Evolutionary conservation across 23 tunicate species (phyloP), one percentile per base, ranked within the genome.

Genomic region (Trididemnum clinides): DNA sequence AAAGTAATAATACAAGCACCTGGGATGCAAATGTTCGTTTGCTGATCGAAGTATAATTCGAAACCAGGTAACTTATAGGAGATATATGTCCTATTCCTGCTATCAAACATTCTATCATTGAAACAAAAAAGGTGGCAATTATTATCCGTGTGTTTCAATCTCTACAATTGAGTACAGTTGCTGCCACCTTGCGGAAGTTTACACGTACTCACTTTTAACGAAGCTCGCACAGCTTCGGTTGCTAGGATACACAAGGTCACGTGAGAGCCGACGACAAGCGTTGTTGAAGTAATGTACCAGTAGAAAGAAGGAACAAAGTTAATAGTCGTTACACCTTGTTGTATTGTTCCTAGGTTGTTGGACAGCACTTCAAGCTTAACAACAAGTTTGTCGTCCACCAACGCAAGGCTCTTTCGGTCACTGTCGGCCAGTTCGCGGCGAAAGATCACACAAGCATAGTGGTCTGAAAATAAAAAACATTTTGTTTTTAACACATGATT

Each of bases 201-300:
- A n/a, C n/a, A 15, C 15, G 12, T 10, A 62, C 27, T 5, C 6
- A 71, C 77, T 39, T 78, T 33, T 3, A 78, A 51, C 3, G 88
- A 51, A 23, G 26, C 65, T 26, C 23, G 36, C 1, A 85, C 59
- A 5, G 18, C 34, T 27, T 32, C 50, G 36, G 49, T 74, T 6
- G 82, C 49, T 44, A 33, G 44, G 28, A 87, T 34, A 29, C 91
- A 87, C 27, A 87, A 34, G 33, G 36, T 80, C 37, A 80, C 91
- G 51, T 65, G 72, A 28, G 85, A 78, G 0, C 84, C 77, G 20
- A 28, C 72, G 31, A 20, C 51, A 15, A 87, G 5, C 15, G 69
- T 78, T 19, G 34, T 57, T 29, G 91, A 87, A 1, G 85, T 50
- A 7, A 87, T 34, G 62, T 87, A 66, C 27, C 33, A 33, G 15